Conservation (phyloP, 2,113 vertebrate genomes). For the Notarius quadriscutis region DNA sequence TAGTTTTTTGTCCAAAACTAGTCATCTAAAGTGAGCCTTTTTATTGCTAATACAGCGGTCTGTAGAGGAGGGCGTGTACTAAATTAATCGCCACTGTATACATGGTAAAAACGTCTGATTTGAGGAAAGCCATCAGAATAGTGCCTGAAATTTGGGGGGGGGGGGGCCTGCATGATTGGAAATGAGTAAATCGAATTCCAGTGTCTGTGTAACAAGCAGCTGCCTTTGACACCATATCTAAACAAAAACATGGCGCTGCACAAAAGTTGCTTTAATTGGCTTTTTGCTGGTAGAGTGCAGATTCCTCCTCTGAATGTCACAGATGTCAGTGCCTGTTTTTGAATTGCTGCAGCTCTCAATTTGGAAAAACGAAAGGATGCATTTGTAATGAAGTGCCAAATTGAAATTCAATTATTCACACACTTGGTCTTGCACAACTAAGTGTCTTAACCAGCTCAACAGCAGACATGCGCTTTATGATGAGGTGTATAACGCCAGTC, state of each 20-base stretch:
- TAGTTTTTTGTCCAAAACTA: background rate
- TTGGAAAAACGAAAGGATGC: constrained; percentile 62
- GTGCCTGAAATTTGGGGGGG: constrained; percentile 18
- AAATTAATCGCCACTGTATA: constrained; percentile 14
- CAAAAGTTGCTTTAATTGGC: constrained; percentile 59
- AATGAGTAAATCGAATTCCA: constrained; percentile 48
- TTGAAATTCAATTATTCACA: constrained; percentile 57
- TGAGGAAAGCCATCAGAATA: constrained; percentile 1
- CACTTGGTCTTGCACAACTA: constrained; percentile 32
- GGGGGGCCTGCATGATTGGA: constrained; percentile 27
- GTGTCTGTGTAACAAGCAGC: constrained; percentile 53
- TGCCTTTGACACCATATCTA: constrained; percentile 61
- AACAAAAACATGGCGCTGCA: constrained; percentile 58
- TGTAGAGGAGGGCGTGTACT: background rate
- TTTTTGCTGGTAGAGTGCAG: constrained; percentile 56
- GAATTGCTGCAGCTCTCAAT: constrained; percentile 65
- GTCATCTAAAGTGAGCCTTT: constrained; percentile 3
- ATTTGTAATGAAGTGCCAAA: constrained; percentile 66
- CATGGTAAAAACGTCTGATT: constrained; percentile 20
- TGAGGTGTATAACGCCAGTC: constrained; percentile 20
- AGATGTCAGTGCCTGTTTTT: constrained; percentile 65
- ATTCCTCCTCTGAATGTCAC: constrained; percentile 70
- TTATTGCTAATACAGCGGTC: constrained; percentile 22
- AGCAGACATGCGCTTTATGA: constrained; percentile 35
- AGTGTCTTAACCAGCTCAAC: constrained; percentile 43